A percentile compares a stretch with the other conserved stretches of the same genome.
phyloP scores from a whole-genome alignment of 2,888 invertebrate species.

The Malthinus flaveolus region DNA sequence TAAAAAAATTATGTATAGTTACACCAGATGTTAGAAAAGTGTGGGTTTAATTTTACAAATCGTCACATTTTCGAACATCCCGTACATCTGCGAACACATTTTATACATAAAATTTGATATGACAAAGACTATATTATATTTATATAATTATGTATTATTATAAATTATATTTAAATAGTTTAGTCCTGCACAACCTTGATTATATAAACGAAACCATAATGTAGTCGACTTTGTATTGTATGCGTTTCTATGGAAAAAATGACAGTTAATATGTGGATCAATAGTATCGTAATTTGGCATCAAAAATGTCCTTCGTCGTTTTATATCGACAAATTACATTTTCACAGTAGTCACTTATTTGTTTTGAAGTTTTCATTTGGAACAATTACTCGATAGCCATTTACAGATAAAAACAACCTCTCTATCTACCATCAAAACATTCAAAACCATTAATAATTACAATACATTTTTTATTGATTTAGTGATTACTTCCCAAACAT shows the following conservation, averaged over 20 bases:
- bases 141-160: constrained; percentile 5
- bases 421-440: too few relatives aligned
- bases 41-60: too few relatives aligned
- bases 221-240: constrained; percentile 21
- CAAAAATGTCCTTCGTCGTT: neutral
- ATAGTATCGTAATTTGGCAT: constrained; percentile 2
- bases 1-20: too few relatives aligned
- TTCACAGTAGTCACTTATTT: constrained; percentile 9
- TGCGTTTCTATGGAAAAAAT: constrained; percentile 28
- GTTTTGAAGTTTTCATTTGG: neutral
- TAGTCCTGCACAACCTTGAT: constrained; percentile 22
- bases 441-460: too few relatives aligned
- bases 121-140: constrained; percentile 8
- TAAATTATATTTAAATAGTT: constrained; percentile 7
- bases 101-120: constrained; percentile 18
- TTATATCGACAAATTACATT: neutral
- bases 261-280: constrained; percentile 13
- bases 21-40: too few relatives aligned
- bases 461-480: too few relatives aligned
- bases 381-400: neutral
- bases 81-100: neutral
- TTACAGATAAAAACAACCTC: too few relatives aligned
- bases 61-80: too few relatives aligned
- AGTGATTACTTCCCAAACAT: too few relatives aligned
- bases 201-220: constrained; percentile 14